phyloP scores from a whole-genome alignment of 2,888 invertebrate species.

The Drosophila glabriapex region DNA sequence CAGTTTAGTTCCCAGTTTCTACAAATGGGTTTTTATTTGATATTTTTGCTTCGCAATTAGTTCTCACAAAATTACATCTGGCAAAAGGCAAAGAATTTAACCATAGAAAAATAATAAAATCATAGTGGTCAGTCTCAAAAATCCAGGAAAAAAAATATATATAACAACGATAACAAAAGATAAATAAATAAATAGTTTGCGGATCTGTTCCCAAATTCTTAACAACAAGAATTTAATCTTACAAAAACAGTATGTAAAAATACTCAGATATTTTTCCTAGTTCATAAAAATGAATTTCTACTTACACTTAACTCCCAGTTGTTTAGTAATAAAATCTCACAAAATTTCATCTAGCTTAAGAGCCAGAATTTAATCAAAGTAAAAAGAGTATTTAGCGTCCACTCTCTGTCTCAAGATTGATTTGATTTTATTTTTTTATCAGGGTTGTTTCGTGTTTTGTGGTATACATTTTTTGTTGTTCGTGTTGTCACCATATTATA shows the following conservation, averaged over 20 bases:
- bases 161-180: not conserved
- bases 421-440: constrained; percentile 27
- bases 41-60: not conserved
- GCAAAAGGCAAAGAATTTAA: not conserved
- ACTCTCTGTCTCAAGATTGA: constrained; percentile 22
- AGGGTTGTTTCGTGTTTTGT: constrained; percentile 13
- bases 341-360: not conserved
- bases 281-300: not conserved
- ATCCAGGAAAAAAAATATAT: not conserved
- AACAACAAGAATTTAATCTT: not conserved
- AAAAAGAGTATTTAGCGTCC: constrained; percentile 24
- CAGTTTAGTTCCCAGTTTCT: not conserved
- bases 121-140: not conserved
- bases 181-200: not conserved
- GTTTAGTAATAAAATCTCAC: not conserved
- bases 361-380: not conserved
- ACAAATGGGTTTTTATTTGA: not conserved
- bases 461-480: constrained; percentile 14
- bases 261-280: not conserved
- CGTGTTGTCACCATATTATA: constrained; percentile 70
- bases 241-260: not conserved
- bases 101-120: not conserved
- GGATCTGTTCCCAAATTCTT: not conserved
- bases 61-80: not conserved
- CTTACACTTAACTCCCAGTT: not conserved